Base-by-base conservation (phyloP, 92 coral and sea anemone species). In the Epizoanthus rinbou region DNA sequence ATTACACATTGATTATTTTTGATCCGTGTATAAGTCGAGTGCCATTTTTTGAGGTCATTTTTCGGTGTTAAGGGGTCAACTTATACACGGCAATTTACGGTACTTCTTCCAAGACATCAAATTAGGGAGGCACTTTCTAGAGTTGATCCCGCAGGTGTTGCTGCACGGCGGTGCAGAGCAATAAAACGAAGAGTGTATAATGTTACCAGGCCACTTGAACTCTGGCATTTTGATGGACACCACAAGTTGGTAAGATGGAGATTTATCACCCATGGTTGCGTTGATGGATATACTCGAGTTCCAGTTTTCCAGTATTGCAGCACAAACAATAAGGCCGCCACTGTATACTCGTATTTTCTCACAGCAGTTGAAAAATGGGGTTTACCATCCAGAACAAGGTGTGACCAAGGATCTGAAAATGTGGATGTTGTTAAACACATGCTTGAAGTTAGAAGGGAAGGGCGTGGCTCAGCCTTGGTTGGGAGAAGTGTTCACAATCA, bases 171-270 rank as follows among this genome's bases (percentile, higher is more conserved):
- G 69, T 86, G 91, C 85, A 88, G 57, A 25, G 85, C 86, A 78
- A 79, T 88, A 43, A 69, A 69, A 57, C 85, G 88, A 41, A 75
- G 88, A 43, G 88, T 85, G 21, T 84, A 88, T 74, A 57, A 72
- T 71, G 88, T 88, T 17, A 57, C 53, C 57, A 47, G 89, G 35
- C 89, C 88, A 47, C 74, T 88, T 22, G 88, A 69, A 16, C 73
- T 79, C 4, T 88, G 91, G 88, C 91, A 88, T 60, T 85, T 87
- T 21, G 90, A 87, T 58, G 90, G 83, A 47, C 80, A 85, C 79
- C 91, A 85, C 81, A 88, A 88, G 72, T 73, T 86, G 43, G 64
- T 86, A 1, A 86, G 47, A 35, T 86, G 89, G 90, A 64, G 78
- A 10, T 85, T 85, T 19, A 45, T 85, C 15, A 73, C 74, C 22